Evolutionary conservation across 2,797 vertebrate species (phyloP), one percentile per base, ranked within the genome.

Genomic region (Pseudomugil gertrudae): DNA sequence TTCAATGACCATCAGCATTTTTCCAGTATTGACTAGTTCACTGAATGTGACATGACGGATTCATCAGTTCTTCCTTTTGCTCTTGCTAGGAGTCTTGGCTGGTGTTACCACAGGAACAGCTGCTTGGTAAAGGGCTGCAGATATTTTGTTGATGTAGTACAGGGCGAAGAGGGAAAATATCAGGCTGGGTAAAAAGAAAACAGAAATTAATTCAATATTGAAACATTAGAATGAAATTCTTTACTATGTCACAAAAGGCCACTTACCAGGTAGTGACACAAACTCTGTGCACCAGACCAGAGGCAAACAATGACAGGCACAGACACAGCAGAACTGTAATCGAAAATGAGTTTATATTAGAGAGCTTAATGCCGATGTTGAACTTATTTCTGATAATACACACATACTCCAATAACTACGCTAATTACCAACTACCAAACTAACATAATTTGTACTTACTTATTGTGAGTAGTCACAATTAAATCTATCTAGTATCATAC

Each of bases 111-210:
- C 55, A 0, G 95, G 95, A 0, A 81, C 92, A 0, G 94, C 66
- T 0, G 94, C 93, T 88, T 98, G 97, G 87, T 99, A 98, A 59
- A 98, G 94, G 0, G 95, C 94, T 0, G 97, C 95, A 0, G 98
- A 98, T 57, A 98, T 95, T 93, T 98, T 98, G 93, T 99, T 98
- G 92, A 98, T 96, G 91, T 98, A 98, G 87, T 97, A 99, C 51
- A 98, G 86, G 0, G 94, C 95, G 0, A 98, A 94, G 86, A 95
- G 87, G 23, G 94, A 95, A 85, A 95, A 95, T 45, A 95, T 94
- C 60, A 95, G 82, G 82, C 94, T 95, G 78, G 23, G 56, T 3
- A 57, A 35, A 53, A 27, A 51, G 56, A 32, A 72, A 26, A 30
- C 4, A 54, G 10, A 50, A 9, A 11, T 57, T 59, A 7, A 9